Evolutionary conservation across 2,797 vertebrate genomes (phyloP), one percentile per base, ranked within the genome.

Genomic region (Gymnothorax javanicus): DNA sequence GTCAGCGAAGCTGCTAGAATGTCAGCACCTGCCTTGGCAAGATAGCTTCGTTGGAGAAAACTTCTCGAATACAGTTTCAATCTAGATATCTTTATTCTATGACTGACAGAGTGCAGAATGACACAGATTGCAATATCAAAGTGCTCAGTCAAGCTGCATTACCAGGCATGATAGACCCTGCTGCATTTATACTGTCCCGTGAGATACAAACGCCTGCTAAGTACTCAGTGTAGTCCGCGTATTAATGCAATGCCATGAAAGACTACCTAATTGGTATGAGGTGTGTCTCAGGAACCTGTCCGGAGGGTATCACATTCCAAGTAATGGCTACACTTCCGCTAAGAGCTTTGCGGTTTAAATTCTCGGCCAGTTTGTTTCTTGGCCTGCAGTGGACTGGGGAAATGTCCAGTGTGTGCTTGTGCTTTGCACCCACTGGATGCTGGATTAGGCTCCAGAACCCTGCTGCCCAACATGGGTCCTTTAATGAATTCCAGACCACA

Each of bases 171-270:
- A 1, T 15, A 56, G 23, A 15, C 56, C 84, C 73, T 85, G 85
- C 89, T 86, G 52, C 25, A 27, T 56, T n/a, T 25, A 60, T 83
- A 91, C 0, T 82, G 91, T 90, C 2, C 82, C 4, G 86, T 58
- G 69, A 69, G 79, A 86, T 56, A 25, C 33, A 84, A 85, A 87
- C 23, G 59, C 62, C 82, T 0, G 4, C 82, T 58, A 13, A 27
- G 62, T 87, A 84, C 50, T 56, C 33, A 43, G 33, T 43, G 33
- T 43, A 43, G 33, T 43, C 33, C 33, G 33, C 33, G 33, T 43
- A 43, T n/a, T 59, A 56, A 43, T 54, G 69, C 87, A 52, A 89
- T 86, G 33, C 88, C 87, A 91, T 91, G 90, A 92, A 15, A 86
- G 67, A 62, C 71, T 87, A 89, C 90, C 84, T 89, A 91, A 89